phyloP scores from a whole-genome alignment of 2,888 invertebrate species.

The Tiphia femorata region DNA sequence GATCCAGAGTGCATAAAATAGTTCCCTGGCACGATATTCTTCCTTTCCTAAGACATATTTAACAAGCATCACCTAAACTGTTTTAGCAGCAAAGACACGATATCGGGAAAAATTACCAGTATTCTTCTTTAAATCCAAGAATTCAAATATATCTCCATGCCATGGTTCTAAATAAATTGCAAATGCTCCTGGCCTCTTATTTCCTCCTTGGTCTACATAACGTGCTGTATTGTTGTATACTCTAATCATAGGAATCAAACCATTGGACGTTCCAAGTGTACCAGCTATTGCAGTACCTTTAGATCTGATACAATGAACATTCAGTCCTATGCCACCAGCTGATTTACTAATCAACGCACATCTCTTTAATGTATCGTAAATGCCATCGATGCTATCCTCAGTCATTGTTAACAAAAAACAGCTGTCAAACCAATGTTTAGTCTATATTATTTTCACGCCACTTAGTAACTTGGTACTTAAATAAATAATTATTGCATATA shows the following conservation, averaged over 20 bases:
- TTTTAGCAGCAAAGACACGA: background rate
- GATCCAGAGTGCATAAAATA: constrained; percentile 98
- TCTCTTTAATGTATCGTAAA: constrained; percentile 90
- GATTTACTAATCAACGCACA: constrained; percentile 97
- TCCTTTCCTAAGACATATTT: constrained; percentile 78
- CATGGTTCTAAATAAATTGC: constrained; percentile 98
- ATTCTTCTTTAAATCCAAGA: constrained; percentile 94
- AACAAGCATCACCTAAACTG: background rate
- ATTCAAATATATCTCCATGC: constrained; percentile 98
- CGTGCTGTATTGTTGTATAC: constrained; percentile 96
- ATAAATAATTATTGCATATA: background rate
- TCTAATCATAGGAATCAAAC: constrained; percentile 94
- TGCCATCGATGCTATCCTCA: constrained; percentile 95
- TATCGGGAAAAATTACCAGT: constrained; percentile 74
- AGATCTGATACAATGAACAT: constrained; percentile 94
- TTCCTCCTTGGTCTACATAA: constrained; percentile 98
- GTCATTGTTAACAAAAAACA: constrained; percentile 96
- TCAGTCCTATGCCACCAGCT: constrained; percentile 97
- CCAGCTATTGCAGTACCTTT: constrained; percentile 93
- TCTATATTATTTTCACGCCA: background rate
- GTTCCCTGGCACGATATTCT: constrained; percentile 92
- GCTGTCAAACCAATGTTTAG: no score
- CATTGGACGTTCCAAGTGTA: constrained; percentile 95
- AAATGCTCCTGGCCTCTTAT: constrained; percentile 97
- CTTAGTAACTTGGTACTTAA: background rate